phyloP scores from a whole-genome alignment of 2,888 invertebrate species.

The Epistrophe eligans region DNA sequence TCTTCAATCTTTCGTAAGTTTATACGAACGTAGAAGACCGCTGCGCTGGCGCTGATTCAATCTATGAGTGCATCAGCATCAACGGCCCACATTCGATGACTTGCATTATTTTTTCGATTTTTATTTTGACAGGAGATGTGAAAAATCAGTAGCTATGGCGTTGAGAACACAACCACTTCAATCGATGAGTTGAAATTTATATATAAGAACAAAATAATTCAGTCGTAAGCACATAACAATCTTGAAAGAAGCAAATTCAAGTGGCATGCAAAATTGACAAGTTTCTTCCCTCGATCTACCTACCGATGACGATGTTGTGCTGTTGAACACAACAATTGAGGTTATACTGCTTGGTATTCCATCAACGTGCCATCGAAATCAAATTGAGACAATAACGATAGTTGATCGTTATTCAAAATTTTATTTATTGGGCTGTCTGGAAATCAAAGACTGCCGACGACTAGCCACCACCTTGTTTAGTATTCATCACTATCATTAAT shows the following conservation, averaged over 20 bases:
- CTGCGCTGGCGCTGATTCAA: slow-evolving; percentile 49
- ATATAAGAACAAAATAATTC: slow-evolving; percentile 34
- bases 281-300: slow-evolving; percentile 45
- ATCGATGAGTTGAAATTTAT: slow-evolving; percentile 47
- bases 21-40: slow-evolving; percentile 6
- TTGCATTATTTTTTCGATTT: slow-evolving; percentile 54
- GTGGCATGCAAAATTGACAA: slow-evolving; percentile 55
- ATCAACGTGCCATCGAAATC: slow-evolving; percentile 68
- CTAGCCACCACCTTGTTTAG: slow-evolving; percentile 56
- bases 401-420: slow-evolving; percentile 75
- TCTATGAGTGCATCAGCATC: slow-evolving; percentile 67
- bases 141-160: slow-evolving; percentile 40
- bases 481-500: slow-evolving; percentile 48
- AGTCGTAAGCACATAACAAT: slow-evolving; percentile 6
- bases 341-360: slow-evolving; percentile 53
- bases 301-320: background rate
- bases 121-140: slow-evolving; percentile 55
- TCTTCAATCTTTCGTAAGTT: slow-evolving; percentile 29
- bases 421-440: slow-evolving; percentile 68
- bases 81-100: slow-evolving; percentile 69
- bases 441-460: slow-evolving; percentile 66
- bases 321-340: slow-evolving; percentile 28
- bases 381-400: slow-evolving; percentile 73
- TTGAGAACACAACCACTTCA: slow-evolving; percentile 55
- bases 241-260: background rate